Evolutionary conservation across 1,140 invertebrate species (phyloP).

Genomic region (Carposina sasakii): DNA sequence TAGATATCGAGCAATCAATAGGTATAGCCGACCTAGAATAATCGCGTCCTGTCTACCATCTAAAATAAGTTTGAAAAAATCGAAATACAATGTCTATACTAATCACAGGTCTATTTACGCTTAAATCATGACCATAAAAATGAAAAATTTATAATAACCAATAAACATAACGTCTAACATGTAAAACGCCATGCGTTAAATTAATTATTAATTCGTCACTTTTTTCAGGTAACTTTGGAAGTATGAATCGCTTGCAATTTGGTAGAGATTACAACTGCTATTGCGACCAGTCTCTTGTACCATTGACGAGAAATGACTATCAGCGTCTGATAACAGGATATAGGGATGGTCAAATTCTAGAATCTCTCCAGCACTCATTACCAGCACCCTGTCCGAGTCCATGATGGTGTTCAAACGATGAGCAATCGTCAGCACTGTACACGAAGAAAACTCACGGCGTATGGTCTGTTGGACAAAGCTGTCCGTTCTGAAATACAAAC

Average conservation of each 20-base stretch:
- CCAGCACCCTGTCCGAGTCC: constrained; percentile 84
- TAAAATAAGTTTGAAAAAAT: too few species aligned
- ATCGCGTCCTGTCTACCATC: too few species aligned
- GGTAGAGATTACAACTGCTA: constrained; percentile 52
- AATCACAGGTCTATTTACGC: too few species aligned
- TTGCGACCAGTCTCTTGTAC: constrained; percentile 57
- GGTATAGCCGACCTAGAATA: too few species aligned
- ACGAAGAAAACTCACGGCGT: constrained; percentile 86
- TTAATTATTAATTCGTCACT: too few species aligned
- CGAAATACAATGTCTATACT: too few species aligned
- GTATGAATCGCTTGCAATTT: constrained; percentile 75
- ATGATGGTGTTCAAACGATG: constrained; percentile 95
- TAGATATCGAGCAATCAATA: too few species aligned
- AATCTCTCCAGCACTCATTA: constrained; percentile 78
- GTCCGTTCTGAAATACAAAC: constrained; percentile 56
- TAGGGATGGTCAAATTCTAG: constrained; percentile 77
- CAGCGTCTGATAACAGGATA: constrained; percentile 68
- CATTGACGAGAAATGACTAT: constrained; percentile 50
- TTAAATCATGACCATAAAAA: too few species aligned
- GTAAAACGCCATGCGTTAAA: too few species aligned
- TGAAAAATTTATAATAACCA: too few species aligned
- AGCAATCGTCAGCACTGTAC: constrained; percentile 95
- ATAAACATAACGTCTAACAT: too few species aligned
- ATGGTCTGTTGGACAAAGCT: constrained; percentile 84
- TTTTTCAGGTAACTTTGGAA: constrained; percentile 63